phyloP scores from a whole-genome alignment of 2,797 vertebrate species.

The Lateolabrax maculatus region DNA sequence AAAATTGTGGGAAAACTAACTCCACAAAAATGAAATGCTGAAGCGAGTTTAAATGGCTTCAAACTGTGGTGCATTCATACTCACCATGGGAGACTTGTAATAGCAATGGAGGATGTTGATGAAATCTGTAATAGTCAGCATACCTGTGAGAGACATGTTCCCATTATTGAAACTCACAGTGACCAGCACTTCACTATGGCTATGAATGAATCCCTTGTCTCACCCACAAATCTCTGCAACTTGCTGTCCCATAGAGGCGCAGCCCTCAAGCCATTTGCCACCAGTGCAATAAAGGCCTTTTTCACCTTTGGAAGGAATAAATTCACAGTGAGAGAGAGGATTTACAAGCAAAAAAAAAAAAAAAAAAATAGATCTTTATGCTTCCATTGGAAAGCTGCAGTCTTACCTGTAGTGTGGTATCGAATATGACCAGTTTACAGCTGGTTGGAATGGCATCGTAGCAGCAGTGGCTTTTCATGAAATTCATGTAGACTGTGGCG shows the following conservation, averaged over 20 bases:
- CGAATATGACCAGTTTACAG: constrained; percentile 96
- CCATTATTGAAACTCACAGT: background rate
- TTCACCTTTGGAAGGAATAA: constrained; percentile 87
- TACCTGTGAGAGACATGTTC: constrained; percentile 84
- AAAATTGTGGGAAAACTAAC: background rate
- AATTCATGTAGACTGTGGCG: constrained; percentile 90
- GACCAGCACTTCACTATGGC: accelerated
- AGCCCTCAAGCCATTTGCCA: constrained; percentile 94
- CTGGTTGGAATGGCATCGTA: constrained; percentile 96
- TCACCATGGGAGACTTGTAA: constrained; percentile 95
- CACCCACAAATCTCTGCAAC: constrained; percentile 97
- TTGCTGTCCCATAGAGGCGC: constrained; percentile 97
- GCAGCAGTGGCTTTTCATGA: constrained; percentile 94
- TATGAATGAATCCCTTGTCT: constrained; percentile 53
- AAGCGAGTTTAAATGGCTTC: no score
- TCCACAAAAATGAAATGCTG: background rate
- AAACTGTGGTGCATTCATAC: constrained; percentile 1
- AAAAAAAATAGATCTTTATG: background rate
- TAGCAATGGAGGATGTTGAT: constrained; percentile 98
- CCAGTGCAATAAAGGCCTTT: constrained; percentile 96
- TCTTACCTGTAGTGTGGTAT: constrained; percentile 89
- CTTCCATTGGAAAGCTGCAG: background rate
- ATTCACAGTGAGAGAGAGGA: constrained; percentile 7
- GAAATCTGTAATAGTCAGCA: constrained; percentile 99
- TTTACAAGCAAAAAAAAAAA: background rate